A percentile compares a stretch with the other conserved stretches of the same genome.
phyloP scores from a whole-genome alignment of 2,797 vertebrate species.

The Lithobates sylvaticus region DNA sequence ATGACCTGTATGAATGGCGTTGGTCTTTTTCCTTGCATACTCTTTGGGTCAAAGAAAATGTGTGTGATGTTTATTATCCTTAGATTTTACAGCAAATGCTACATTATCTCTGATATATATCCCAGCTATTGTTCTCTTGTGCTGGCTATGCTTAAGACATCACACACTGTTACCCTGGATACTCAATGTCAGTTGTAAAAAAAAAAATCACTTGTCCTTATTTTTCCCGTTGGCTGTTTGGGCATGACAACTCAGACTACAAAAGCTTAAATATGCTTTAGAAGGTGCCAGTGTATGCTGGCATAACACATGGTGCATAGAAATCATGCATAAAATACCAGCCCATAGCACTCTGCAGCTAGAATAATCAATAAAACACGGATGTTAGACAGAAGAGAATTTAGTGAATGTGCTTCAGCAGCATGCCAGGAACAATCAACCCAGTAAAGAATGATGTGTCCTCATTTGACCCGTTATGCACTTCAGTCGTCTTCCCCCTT shows the following conservation, averaged over 20 bases:
- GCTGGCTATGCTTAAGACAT: neutral
- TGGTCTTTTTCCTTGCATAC: no score
- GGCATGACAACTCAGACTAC: conserved; percentile 36
- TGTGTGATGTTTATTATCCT: neutral
- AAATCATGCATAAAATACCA: conserved; percentile 33
- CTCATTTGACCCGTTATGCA: conserved; percentile 44
- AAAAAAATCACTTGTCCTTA: conserved; percentile 22
- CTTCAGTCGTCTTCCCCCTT: conserved; percentile 38
- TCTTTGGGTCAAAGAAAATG: neutral
- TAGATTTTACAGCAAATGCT: neutral
- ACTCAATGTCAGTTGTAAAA: conserved; percentile 18
- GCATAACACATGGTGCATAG: conserved; percentile 39
- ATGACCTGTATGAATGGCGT: no score
- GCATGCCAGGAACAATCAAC: conserved; percentile 49
- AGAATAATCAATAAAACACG: conserved; percentile 32
- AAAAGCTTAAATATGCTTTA: conserved; percentile 51
- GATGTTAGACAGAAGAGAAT: conserved; percentile 48
- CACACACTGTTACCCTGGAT: conserved; percentile 36
- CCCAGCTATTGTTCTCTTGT: neutral
- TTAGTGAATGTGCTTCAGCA: conserved; percentile 49
- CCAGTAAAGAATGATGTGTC: conserved; percentile 47
- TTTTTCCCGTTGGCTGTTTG: conserved; percentile 6
- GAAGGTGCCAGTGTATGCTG: conserved; percentile 26
- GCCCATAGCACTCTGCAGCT: conserved; percentile 21
- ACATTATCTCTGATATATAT: neutral